A percentile compares a stretch with the other conserved stretches of the same genome.
Conservation (phyloP, 2,113 vertebrate genomes). For the Danionella cerebrum region DNA sequence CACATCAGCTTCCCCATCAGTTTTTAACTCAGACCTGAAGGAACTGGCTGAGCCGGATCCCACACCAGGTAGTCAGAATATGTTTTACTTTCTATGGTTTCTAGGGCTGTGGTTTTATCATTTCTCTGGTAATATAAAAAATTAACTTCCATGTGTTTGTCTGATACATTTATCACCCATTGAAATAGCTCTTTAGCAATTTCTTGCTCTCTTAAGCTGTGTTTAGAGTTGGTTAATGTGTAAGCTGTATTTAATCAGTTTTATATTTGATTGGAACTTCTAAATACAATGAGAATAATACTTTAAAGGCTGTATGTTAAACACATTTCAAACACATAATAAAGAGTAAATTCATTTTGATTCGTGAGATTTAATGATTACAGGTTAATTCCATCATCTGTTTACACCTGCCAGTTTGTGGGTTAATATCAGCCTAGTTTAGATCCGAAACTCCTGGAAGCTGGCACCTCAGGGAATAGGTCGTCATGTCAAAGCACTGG, state of each 20-base stretch:
- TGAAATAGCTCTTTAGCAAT: too few relatives aligned
- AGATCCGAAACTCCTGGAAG: constrained; percentile 1
- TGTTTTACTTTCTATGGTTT: background rate
- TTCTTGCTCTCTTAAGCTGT: too few relatives aligned
- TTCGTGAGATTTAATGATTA: too few relatives aligned
- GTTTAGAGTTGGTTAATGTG: too few relatives aligned
- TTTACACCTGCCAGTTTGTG: background rate
- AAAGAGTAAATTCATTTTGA: too few relatives aligned
- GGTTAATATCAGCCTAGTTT: constrained; percentile 6
- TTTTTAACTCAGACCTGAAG: background rate
- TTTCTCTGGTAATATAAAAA: background rate
- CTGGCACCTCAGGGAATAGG: constrained; percentile 25
- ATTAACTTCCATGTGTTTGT: background rate
- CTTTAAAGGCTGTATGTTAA: too few relatives aligned
- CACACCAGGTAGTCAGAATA: background rate
- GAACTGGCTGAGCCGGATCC: background rate
- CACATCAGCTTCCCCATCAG: constrained; percentile 5
- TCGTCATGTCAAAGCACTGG: constrained; percentile 32
- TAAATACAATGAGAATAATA: too few relatives aligned
- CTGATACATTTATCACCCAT: background rate
- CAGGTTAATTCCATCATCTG: background rate
- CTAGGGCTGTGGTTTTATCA: background rate
- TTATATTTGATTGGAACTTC: too few relatives aligned
- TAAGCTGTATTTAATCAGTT: too few relatives aligned
- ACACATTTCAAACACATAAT: too few relatives aligned